Conservation (phyloP, 2,888 invertebrate species). For the Melieria omissa region DNA sequence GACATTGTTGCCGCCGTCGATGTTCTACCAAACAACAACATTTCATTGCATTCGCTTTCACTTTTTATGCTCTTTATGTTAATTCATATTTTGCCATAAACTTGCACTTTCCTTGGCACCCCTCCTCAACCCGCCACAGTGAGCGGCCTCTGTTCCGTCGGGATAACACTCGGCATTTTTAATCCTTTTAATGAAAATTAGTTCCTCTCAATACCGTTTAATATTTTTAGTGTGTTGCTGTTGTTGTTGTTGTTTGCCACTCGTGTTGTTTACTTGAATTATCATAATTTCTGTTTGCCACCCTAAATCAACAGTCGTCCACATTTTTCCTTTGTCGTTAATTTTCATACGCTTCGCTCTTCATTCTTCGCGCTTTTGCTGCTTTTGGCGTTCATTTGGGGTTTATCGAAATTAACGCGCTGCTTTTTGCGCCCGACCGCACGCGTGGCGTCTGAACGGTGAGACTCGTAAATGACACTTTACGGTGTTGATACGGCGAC, state of each 20-base stretch:
- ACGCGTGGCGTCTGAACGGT: no score
- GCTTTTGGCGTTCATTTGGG: conserved; percentile 18
- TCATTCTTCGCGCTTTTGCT: not conserved
- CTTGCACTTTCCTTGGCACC: conserved; percentile 33
- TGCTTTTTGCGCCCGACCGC: conserved; percentile 17
- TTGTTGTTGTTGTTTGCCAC: conserved; percentile 18
- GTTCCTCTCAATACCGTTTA: conserved; percentile 63
- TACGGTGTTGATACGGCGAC: conserved; percentile 14
- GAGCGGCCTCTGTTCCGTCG: conserved; percentile 2
- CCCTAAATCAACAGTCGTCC: conserved; percentile 61
- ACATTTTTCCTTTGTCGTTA: conserved; percentile 36
- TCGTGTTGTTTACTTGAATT: conserved; percentile 58
- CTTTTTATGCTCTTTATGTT: conserved; percentile 62
- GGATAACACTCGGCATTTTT: conserved; percentile 52
- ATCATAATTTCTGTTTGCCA: conserved; percentile 64
- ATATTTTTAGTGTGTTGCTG: conserved; percentile 49
- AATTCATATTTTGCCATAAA: conserved; percentile 52
- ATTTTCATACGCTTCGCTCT: conserved; percentile 4
- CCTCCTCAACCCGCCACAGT: not conserved
- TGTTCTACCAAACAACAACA: not conserved
- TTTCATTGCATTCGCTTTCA: conserved; percentile 30
- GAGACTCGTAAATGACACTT: conserved; percentile 11
- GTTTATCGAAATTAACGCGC: conserved; percentile 32
- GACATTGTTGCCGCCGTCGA: not conserved
- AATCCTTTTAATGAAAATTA: conserved; percentile 66